phyloP scores from a whole-genome alignment of 2,797 vertebrate species.

The Acanthornis magna region DNA sequence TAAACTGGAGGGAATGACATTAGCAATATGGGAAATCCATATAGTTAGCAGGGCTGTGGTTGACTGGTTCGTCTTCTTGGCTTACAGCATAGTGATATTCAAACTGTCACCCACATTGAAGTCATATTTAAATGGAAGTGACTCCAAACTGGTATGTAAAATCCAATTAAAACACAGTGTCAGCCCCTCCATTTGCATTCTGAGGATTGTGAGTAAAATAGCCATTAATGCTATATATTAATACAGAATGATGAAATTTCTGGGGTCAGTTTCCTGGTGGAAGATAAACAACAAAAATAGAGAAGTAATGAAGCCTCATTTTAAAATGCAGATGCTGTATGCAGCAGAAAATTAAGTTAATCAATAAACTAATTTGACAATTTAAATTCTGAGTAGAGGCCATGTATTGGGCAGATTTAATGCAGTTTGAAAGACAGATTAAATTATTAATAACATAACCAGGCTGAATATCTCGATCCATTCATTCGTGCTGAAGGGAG shows the following conservation, averaged over 20 bases:
- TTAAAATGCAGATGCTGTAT: slow-evolving; percentile 50
- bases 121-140: slow-evolving; percentile 32
- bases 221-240: neutral
- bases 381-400: slow-evolving; percentile 22
- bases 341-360: slow-evolving; percentile 61
- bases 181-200: slow-evolving; percentile 19
- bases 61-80: slow-evolving; percentile 30
- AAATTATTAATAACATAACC: slow-evolving; percentile 12
- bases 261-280: slow-evolving; percentile 11
- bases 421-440: neutral
- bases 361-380: slow-evolving; percentile 49
- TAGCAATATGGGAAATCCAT: neutral
- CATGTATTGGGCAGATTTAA: neutral
- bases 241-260: slow-evolving; percentile 49
- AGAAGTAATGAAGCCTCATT: slow-evolving; percentile 62
- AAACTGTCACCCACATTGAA: slow-evolving; percentile 29
- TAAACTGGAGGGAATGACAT: neutral
- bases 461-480: neutral
- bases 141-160: slow-evolving; percentile 23
- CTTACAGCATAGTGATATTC: neutral
- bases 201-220: neutral
- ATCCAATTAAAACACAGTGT: slow-evolving; percentile 40
- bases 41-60: neutral
- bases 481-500: neutral
- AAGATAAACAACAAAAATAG: slow-evolving; percentile 52